Evolutionary conservation across 53 echinoderm and acorn worm species (phyloP).

Genomic region (Arbacia lixula): DNA sequence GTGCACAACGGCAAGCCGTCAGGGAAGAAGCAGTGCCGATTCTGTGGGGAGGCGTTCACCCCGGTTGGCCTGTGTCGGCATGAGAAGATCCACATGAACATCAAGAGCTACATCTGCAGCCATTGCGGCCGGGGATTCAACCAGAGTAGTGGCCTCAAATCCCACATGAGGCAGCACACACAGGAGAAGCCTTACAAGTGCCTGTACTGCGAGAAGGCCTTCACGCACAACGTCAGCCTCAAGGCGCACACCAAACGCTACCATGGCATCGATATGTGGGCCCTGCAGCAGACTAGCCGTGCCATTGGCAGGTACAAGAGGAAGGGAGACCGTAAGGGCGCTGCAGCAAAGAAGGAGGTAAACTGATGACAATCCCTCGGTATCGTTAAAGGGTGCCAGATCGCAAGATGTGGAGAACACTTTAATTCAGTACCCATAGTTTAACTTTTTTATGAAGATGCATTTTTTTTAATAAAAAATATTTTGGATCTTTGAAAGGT

Average conservation of each 20-base stretch:
- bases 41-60: not conserved
- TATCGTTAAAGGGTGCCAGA: too few relatives aligned
- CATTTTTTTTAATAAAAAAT: too few relatives aligned
- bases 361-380: too few relatives aligned
- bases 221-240: slow-evolving; percentile 75
- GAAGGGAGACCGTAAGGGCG: too few relatives aligned
- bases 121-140: slow-evolving; percentile 65
- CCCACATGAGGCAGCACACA: slow-evolving; percentile 69
- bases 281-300: too few relatives aligned
- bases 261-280: slow-evolving; percentile 82
- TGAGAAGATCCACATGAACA: not conserved
- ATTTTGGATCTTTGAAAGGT: too few relatives aligned
- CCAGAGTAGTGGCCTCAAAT: slow-evolving; percentile 51
- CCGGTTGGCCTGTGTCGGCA: not conserved
- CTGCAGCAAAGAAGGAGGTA: too few relatives aligned
- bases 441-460: too few relatives aligned
- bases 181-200: slow-evolving; percentile 70
- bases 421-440: too few relatives aligned
- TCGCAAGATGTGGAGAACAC: too few relatives aligned
- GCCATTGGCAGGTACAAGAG: too few relatives aligned
- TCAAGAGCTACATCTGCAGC: slow-evolving; percentile 55
- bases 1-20: too few relatives aligned
- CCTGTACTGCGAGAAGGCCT: slow-evolving; percentile 55
- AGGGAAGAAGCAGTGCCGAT: not conserved
- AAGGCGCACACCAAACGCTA: slow-evolving; percentile 72